These are phyloP conservation scores for Drosophila maculinotata DNA, from an alignment of 2,888 invertebrate species.

Conservation along the genomic window DNA sequence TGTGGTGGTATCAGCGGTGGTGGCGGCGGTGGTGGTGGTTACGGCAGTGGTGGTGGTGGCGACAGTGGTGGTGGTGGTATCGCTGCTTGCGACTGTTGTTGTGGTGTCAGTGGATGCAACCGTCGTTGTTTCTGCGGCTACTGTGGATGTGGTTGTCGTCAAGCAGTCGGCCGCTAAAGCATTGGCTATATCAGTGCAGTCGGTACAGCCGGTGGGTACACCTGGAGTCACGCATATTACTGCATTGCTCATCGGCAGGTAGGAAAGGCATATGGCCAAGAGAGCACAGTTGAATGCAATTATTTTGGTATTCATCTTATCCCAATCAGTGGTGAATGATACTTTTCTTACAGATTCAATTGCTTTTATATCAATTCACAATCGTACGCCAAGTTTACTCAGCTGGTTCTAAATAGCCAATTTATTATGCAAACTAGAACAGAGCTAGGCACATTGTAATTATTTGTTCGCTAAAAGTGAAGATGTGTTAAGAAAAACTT, in stretches of 20 bases:
- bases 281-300: slow-evolving; percentile 28
- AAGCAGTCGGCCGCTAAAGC: neutral
- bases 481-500: neutral
- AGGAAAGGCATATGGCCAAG: slow-evolving; percentile 23
- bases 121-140: neutral
- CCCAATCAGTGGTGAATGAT: slow-evolving; percentile 27
- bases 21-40: slow-evolving; percentile 4
- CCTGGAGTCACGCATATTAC: neutral
- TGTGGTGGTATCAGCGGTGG: slow-evolving; percentile 2
- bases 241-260: slow-evolving; percentile 23
- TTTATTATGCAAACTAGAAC: neutral
- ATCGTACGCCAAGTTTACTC: neutral
- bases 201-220: neutral
- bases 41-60: neutral
- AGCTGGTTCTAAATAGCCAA: slow-evolving; percentile 3
- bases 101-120: neutral
- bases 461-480: neutral
- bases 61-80: slow-evolving; percentile 4
- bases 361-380: slow-evolving; percentile 23
- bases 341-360: neutral
- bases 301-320: slow-evolving; percentile 21
- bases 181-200: neutral
- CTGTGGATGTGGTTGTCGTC: neutral
- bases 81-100: neutral
- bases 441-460: neutral